phyloP scores from a whole-genome alignment of 2,113 vertebrate species.

The Chaetorhynchus papuensis region DNA sequence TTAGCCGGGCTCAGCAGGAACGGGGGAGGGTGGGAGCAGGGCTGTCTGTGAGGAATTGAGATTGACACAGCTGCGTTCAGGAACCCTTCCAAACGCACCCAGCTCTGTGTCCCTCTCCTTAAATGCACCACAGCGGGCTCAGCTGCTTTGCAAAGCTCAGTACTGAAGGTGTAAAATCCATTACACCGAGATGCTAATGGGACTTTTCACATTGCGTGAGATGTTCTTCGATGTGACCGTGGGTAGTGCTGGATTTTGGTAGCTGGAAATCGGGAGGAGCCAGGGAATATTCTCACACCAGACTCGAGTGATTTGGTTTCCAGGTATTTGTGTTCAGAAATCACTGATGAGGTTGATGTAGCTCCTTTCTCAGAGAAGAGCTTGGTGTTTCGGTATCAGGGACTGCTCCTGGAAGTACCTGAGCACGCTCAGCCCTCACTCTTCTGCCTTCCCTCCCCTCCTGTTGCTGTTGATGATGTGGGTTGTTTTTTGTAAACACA shows the following conservation, averaged over 20 bases:
- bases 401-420: not conserved
- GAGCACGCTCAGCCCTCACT: not conserved
- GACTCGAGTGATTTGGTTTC: not conserved
- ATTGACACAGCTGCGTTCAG: accelerated
- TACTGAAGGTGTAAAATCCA: not conserved
- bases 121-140: not conserved
- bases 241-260: not conserved
- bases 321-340: not conserved
- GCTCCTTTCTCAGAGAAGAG: not conserved
- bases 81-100: not conserved
- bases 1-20: not conserved
- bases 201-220: not conserved
- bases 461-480: not conserved
- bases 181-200: not conserved
- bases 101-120: not conserved
- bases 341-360: not conserved
- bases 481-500: not conserved
- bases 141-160: not conserved
- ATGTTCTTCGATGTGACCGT: not conserved
- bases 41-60: not conserved
- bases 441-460: not conserved
- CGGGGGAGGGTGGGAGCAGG: not conserved
- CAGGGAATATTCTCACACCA: not conserved
- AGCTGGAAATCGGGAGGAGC: not conserved
- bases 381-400: accelerated